These are phyloP conservation scores for Chaenogobius annularis DNA, from an alignment of 2,113 vertebrate species.

Conservation along the genomic window DNA sequence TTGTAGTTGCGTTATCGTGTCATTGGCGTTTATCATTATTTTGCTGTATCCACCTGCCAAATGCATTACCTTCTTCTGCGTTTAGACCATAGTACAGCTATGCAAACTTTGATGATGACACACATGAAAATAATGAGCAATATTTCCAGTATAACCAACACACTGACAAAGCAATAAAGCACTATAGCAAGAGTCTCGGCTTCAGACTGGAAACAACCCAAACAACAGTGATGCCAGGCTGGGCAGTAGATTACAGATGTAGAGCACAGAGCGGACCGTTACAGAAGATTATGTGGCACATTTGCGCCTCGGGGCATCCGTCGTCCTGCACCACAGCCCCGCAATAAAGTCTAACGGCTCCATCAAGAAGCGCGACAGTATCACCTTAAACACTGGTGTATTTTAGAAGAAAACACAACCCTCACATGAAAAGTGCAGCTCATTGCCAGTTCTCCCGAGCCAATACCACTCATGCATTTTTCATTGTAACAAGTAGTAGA, in stretches of 20 bases:
- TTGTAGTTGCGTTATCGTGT: too few relatives aligned
- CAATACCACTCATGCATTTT: not conserved
- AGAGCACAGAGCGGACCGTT: constrained; percentile 43
- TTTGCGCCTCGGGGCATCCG: constrained; percentile 29
- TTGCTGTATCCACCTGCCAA: too few relatives aligned
- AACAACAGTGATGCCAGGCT: too few relatives aligned
- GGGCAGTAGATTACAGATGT: constrained; percentile 47
- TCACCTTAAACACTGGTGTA: not conserved
- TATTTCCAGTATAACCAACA: too few relatives aligned
- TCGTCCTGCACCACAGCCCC: constrained; percentile 25
- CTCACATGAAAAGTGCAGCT: not conserved
- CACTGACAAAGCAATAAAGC: too few relatives aligned
- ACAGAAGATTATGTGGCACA: constrained; percentile 48
- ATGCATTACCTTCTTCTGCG: too few relatives aligned
- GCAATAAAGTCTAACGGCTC: constrained; percentile 47
- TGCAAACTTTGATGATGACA: too few relatives aligned
- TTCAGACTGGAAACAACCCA: too few relatives aligned
- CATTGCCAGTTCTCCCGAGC: not conserved
- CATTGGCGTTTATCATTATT: too few relatives aligned
- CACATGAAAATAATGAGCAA: too few relatives aligned
- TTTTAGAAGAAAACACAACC: not conserved
- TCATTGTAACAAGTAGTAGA: not conserved
- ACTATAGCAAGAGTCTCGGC: too few relatives aligned
- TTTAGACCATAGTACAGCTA: too few relatives aligned
- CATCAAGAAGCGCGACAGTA: constrained; percentile 19